Evolutionary conservation across 2,797 vertebrate species (phyloP), one percentile per base, ranked within the genome.

Genomic region (Cichlasoma orientale): DNA sequence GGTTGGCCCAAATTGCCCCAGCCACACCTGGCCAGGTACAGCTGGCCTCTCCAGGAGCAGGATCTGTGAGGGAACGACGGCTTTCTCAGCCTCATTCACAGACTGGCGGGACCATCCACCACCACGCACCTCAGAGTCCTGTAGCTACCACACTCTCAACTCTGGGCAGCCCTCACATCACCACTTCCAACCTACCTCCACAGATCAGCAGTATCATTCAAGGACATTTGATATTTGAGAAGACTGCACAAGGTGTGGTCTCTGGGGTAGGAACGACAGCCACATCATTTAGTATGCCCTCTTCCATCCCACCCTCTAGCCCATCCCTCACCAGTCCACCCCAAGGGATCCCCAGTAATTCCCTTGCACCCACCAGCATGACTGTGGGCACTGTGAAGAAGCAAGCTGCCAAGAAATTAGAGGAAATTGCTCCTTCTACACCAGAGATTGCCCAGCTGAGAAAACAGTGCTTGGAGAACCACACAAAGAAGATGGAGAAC

Each of bases 141-240:
- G 97, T 95, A 4, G 95, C 97, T 3, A 94, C 96, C 0, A 82
- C 96, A 44, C 95, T 98, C 52, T 93, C 97, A 0, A 95, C 96
- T 11, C 75, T 99, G 84, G 94, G 96, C 55, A 98, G 97, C 90
- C 96, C 98, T 74, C 98, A 99, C 75, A 98, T 99, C 79, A 96
- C 98, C 47, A 98, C 98, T 0, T 96, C 97, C 21, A 99, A 95
- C 93, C 90, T 99, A 94, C 98, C 98, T 0, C 98, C 98, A 31
- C 98, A 99, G 44, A 99, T 99, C 90, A 99, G 98, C 95, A 99
- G 98, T 91, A 98, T 98, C 89, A 98, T 99, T 89, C 97, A 99
- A 93, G 97, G 97, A 57, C 97, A 98, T 4, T 90, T 98, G 84
- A 96, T 97, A 44, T 98, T 97, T 75, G 97, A 99, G 68, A 97